Base-by-base conservation (phyloP, 2,888 invertebrate genomes). In the Spodoptera littoralis region DNA sequence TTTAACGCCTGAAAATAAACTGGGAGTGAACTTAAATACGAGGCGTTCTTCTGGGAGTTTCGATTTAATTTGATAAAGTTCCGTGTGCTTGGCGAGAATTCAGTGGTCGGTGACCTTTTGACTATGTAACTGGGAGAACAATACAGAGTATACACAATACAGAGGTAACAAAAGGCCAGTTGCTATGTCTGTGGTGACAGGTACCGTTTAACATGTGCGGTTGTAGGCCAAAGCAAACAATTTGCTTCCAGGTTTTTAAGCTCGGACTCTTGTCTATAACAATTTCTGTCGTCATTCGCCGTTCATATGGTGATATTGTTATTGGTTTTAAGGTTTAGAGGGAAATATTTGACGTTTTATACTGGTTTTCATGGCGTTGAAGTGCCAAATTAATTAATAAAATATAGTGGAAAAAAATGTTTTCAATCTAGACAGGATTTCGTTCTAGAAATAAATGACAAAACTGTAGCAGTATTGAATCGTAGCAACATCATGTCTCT, bases 51-150 rank as follows among this genome's bases (percentile, higher is more conserved):
- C 61, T 13, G 22, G 11, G 60, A 73, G 54, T 76, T 70, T 71
- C 52, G 48, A 55, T 71, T 70, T 60, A 71, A 71, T 66, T 71
- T 66, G 44, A 12, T 56, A 11, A 70, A 70, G 60, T 56, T 75
- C 41, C 54, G 55, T 55, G 55, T 55, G 48, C 52, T 70, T 53
- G 58, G 51, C 24, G 43, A 27, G 52, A 65, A 56, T 65, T 60
- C 54, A 55, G 54, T 61, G 77, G 69, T 61, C 52, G 61, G 49
- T 42, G 47, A 73, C 63, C 70, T 78, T 68, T 62, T 48, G 65
- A 62, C 64, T 62, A 65, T 59, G 61, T 54, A 60, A 56, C 60
- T 43, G 52, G 42, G 63, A 44, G 49, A 18, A 59, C 49, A 49
- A 55, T 27, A 62, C 41, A 51, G 11, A 45, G n/a, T 42, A 48